phyloP scores from a whole-genome alignment of 2,888 invertebrate genomes.

The Ochropleura plecta region DNA sequence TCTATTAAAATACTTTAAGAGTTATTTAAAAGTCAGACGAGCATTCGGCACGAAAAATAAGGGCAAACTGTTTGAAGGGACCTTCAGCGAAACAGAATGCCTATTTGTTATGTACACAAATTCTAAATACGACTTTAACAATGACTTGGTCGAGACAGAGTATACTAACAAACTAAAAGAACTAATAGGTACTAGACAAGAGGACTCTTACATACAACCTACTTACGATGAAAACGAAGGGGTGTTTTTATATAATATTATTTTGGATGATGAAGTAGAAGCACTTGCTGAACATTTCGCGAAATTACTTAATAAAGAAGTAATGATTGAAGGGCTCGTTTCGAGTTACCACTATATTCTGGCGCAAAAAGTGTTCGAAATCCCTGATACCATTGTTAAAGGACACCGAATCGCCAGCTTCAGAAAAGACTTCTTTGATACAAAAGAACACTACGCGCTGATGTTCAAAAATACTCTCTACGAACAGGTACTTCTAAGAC shows the following conservation, averaged over 20 bases:
- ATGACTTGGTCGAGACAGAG: neutral
- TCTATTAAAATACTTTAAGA: neutral
- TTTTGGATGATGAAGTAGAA: neutral
- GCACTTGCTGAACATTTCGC: neutral
- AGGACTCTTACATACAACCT: neutral
- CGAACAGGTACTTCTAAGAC: neutral
- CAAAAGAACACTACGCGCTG: neutral
- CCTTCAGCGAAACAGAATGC: conserved; percentile 1
- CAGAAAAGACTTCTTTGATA: neutral
- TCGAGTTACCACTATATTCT: neutral
- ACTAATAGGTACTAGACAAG: neutral
- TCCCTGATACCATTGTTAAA: neutral
- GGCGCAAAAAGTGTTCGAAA: neutral
- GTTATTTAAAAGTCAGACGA: conserved; percentile 1
- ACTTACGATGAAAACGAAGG: neutral
- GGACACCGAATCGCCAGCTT: neutral
- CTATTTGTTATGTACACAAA: conserved; percentile 1
- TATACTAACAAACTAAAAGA: neutral
- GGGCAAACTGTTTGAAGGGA: neutral
- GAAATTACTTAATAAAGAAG: neutral
- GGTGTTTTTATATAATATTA: neutral
- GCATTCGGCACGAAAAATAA: neutral
- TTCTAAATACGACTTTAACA: neutral
- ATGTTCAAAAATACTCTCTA: neutral
- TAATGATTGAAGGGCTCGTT: neutral